Evolutionary conservation across 2,888 invertebrate genomes (phyloP).

Genomic region (Drosophila gaucha): DNA sequence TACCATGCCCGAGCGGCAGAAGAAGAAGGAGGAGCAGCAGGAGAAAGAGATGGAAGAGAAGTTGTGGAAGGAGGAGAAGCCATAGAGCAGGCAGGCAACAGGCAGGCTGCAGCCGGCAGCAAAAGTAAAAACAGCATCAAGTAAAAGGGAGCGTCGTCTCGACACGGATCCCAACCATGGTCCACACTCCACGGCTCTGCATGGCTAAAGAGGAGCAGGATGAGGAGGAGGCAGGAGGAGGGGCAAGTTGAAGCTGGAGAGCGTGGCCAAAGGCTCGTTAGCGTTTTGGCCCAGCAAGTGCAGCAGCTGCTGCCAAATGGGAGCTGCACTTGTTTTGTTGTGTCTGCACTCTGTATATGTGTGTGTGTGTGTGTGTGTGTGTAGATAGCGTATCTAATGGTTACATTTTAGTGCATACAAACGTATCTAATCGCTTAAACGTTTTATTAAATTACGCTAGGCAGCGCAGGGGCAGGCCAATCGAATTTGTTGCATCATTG

Average conservation of each 20-base stretch:
- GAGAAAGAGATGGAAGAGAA: no score
- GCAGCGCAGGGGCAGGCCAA: conserved; percentile 33
- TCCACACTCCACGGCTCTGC: conserved; percentile 15
- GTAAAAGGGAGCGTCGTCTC: conserved; percentile 78
- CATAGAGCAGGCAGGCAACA: conserved; percentile 10
- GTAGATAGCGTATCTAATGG: conserved; percentile 79
- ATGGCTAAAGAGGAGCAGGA: conserved; percentile 8
- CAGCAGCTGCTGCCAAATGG: conserved; percentile 59
- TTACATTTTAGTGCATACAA: conserved; percentile 79
- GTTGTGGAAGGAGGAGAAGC: conserved; percentile 17
- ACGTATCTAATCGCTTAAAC: conserved; percentile 83
- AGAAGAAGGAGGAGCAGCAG: background rate
- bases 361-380: conserved; percentile 37
- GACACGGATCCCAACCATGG: conserved; percentile 32
- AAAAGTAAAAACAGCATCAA: conserved; percentile 72
- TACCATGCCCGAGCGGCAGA: conserved; percentile 49
- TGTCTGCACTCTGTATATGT: conserved; percentile 23
- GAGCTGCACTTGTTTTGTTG: conserved; percentile 64
- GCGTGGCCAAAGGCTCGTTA: conserved; percentile 79
- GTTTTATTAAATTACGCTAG: conserved; percentile 83
- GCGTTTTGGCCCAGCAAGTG: conserved; percentile 77
- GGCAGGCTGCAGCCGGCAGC: conserved; percentile 19
- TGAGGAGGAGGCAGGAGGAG: background rate
- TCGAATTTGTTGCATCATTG: conserved; percentile 78
- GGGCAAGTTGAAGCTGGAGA: conserved; percentile 21